Evolutionary conservation across 2,888 invertebrate genomes (phyloP).

Genomic region (Pilophorus perplexus): DNA sequence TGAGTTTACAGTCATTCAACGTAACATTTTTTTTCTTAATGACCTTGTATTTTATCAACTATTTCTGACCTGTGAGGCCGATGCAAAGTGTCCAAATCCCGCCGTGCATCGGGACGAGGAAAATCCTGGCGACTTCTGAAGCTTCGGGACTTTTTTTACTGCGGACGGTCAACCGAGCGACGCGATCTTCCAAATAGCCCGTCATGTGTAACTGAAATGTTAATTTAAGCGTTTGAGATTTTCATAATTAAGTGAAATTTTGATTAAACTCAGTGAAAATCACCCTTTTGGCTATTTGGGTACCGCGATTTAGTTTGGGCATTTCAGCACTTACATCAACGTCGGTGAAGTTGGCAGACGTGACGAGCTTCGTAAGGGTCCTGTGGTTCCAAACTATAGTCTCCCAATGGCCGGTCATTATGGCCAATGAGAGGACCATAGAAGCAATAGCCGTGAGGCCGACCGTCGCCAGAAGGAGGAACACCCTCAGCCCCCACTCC

Average conservation of each 20-base stretch:
- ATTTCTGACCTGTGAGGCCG: constrained; percentile 69
- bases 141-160: constrained; percentile 47
- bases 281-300: not conserved
- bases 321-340: constrained; percentile 26
- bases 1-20: no score
- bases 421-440: constrained; percentile 76
- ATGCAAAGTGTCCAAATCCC: constrained; percentile 88
- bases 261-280: not conserved
- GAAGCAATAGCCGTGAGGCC: constrained; percentile 66
- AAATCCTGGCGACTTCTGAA: constrained; percentile 56
- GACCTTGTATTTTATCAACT: no score
- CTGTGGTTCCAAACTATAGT: constrained; percentile 73
- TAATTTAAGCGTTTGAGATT: no score
- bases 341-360: constrained; percentile 41
- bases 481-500: constrained; percentile 55
- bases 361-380: constrained; percentile 21
- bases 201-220: constrained; percentile 55
- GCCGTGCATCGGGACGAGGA: constrained; percentile 84
- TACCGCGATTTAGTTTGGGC: not conserved
- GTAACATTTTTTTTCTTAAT: no score
- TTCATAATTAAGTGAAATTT: no score
- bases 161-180: constrained; percentile 60
- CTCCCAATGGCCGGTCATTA: constrained; percentile 91
- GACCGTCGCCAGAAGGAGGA: constrained; percentile 54
- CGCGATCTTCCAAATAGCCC: constrained; percentile 75